Conservation (phyloP, 2,113 vertebrate genomes). For the Cephalopterus ornatus region DNA sequence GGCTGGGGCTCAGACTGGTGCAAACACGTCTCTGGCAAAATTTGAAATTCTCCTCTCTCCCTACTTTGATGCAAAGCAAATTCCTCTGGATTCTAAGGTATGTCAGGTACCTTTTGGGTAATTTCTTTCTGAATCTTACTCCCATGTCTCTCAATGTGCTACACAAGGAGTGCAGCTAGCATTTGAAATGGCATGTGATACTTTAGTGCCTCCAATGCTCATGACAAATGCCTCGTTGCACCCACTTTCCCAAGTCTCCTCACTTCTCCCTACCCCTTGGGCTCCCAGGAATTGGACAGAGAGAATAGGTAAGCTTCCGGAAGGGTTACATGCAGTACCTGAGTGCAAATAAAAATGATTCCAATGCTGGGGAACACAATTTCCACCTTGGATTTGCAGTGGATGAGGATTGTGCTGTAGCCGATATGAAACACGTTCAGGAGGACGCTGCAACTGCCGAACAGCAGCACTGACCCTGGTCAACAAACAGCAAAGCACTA, state of each 20-base stretch:
- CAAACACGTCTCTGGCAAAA: not conserved
- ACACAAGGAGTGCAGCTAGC: not conserved
- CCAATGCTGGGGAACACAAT: conserved; percentile 77
- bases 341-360: conserved; percentile 78
- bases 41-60: not conserved
- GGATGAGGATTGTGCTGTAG: conserved; percentile 64
- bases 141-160: not conserved
- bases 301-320: not conserved
- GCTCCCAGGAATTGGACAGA: not conserved
- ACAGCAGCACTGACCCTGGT: conserved; percentile 85
- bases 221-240: not conserved
- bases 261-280: not conserved
- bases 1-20: not conserved
- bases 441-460: conserved; percentile 78
- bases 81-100: not conserved
- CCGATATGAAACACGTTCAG: conserved; percentile 80
- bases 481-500: not conserved
- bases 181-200: not conserved
- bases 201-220: not conserved
- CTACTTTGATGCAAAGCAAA: not conserved
- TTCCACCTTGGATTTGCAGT: conserved; percentile 71
- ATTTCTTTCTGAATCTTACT: not conserved
- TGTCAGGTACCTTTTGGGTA: not conserved
- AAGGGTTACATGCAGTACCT: conserved; percentile 69
- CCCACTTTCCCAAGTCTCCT: not conserved